These are phyloP conservation scores for Semaprochilodus insignis DNA, from an alignment of 2,797 vertebrate genomes.

Conservation along the genomic window DNA sequence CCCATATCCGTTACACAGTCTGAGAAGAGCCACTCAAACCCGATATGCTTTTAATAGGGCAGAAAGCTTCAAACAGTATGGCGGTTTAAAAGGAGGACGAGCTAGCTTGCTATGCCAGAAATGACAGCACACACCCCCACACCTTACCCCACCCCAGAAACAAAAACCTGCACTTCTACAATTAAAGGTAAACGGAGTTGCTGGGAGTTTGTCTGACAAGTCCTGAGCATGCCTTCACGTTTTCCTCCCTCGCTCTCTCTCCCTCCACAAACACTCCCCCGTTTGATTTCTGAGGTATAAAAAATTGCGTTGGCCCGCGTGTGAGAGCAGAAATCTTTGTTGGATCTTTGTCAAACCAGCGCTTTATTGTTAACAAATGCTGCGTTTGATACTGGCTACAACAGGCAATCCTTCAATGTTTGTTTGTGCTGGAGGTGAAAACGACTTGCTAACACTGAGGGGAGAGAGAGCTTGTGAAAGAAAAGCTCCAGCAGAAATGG, in stretches of 20 bases:
- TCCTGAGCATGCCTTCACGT: slow-evolving; percentile 64
- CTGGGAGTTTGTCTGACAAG: slow-evolving; percentile 66
- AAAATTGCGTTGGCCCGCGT: slow-evolving; percentile 70
- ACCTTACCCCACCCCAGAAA: slow-evolving; percentile 14
- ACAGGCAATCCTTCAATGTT: slow-evolving; percentile 73
- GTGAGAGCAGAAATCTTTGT: slow-evolving; percentile 72
- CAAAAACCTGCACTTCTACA: slow-evolving; percentile 65
- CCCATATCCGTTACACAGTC: slow-evolving; percentile 82
- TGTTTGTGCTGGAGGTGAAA: slow-evolving; percentile 84
- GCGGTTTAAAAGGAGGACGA: slow-evolving; percentile 69
- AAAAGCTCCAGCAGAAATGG: slow-evolving; percentile 60
- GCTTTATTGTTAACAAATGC: slow-evolving; percentile 84
- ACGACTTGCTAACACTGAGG: slow-evolving; percentile 75
- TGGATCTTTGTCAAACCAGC: slow-evolving; percentile 78
- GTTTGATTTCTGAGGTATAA: slow-evolving; percentile 73
- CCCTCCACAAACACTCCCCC: slow-evolving; percentile 53
- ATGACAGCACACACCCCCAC: slow-evolving; percentile 14
- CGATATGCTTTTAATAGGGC: slow-evolving; percentile 81
- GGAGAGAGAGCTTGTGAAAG: slow-evolving; percentile 68
- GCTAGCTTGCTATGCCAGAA: slow-evolving; percentile 2
- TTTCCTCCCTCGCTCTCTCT: slow-evolving; percentile 54
- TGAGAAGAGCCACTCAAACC: slow-evolving; percentile 75
- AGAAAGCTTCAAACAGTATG: slow-evolving; percentile 72
- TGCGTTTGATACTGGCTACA: slow-evolving; percentile 77
- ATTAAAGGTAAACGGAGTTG: slow-evolving; percentile 68